Evolutionary conservation across 2,797 vertebrate genomes (phyloP).

Genomic region (Sebastes hubbsi): DNA sequence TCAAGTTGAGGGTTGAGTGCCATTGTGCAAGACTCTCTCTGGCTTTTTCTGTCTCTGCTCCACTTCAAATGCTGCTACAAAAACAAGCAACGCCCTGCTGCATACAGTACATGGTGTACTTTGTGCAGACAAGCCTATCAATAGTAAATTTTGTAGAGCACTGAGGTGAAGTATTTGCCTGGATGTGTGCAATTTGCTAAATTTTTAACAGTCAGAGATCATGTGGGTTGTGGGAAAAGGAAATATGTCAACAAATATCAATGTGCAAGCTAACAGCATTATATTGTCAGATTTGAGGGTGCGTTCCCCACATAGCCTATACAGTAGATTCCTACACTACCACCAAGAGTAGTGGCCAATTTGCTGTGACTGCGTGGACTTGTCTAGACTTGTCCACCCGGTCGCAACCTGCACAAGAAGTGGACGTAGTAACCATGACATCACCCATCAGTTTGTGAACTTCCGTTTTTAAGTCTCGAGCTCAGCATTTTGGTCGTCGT

Average conservation of each 20-base stretch:
- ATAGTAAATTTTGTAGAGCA: background rate
- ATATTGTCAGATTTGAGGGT: background rate
- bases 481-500: background rate
- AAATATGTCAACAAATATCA: background rate
- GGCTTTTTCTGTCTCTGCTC: constrained; percentile 5
- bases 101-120: constrained; percentile 6
- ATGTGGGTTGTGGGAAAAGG: background rate
- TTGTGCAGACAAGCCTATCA: background rate
- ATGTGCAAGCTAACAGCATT: background rate
- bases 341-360: background rate
- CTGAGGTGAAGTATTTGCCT: background rate
- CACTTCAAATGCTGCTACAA: background rate
- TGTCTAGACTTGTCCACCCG: background rate
- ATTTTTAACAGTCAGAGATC: background rate
- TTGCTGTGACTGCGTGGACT: background rate
- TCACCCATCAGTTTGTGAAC: background rate
- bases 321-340: too few relatives aligned
- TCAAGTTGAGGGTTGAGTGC: background rate
- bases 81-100: background rate
- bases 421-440: background rate
- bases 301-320: background rate
- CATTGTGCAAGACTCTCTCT: constrained; percentile 25
- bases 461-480: background rate
- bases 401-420: background rate
- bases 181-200: background rate